These are phyloP conservation scores for Aspidiotus destructor DNA, from an alignment of 2,888 invertebrate species.

Conservation along the genomic window DNA sequence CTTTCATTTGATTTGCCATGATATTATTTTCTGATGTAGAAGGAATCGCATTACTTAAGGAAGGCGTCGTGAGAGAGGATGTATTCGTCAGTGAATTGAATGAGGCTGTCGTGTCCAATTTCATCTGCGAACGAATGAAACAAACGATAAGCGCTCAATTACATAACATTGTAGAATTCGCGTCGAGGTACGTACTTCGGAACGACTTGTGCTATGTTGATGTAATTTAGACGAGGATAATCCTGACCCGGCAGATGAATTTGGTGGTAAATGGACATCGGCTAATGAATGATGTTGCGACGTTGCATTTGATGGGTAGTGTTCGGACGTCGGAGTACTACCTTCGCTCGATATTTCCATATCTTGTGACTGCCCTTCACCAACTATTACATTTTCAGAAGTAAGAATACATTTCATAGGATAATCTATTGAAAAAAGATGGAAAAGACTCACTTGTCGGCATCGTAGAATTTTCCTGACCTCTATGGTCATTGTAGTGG, in stretches of 20 bases:
- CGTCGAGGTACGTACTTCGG: conserved; percentile 15
- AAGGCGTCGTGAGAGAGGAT: conserved; percentile 27
- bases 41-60: conserved; percentile 12
- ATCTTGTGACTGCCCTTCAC: conserved; percentile 57
- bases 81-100: background rate
- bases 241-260: conserved; percentile 17
- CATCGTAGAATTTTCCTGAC: conserved; percentile 17
- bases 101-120: conserved; percentile 31
- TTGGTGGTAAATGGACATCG: conserved; percentile 26
- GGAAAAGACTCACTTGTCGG: background rate
- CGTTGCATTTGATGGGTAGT: conserved; percentile 44
- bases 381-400: conserved; percentile 32
- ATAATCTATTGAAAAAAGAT: background rate
- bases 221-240: conserved; percentile 8
- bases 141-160: background rate
- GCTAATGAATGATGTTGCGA: conserved; percentile 39
- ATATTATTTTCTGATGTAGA: conserved; percentile 20
- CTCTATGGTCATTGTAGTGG: conserved; percentile 22
- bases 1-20: conserved; percentile 20
- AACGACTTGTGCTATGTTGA: conserved; percentile 3
- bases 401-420: background rate
- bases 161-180: background rate
- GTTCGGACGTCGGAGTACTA: conserved; percentile 77
- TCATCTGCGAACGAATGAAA: conserved; percentile 14
- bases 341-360: conserved; percentile 91